Evolutionary conservation across 2,888 invertebrate genomes (phyloP), one percentile per base, ranked within the genome.

Genomic region (Scaptomyza flava): DNA sequence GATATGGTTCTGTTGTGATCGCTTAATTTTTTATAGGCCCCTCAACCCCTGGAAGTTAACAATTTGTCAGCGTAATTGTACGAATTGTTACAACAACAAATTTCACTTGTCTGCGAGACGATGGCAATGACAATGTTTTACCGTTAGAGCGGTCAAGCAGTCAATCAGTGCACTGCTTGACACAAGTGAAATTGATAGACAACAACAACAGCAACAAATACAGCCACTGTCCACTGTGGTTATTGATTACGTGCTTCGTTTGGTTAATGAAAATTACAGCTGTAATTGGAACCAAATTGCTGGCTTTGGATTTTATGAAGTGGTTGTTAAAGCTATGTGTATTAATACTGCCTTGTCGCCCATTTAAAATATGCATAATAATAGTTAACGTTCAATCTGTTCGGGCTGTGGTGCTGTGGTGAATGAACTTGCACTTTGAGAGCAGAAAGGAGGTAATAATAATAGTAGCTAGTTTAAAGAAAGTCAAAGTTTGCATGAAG

Each of bases 191-290:
- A 82, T 79, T 59, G 71, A 64, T 50, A 12, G 36, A 31, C 48
- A 31, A 20, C 9, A 38, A 38, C 38, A 38, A 38, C 0, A 14
- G 3, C 7, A 20, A 30, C 17, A 23, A 17, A 17, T 17, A 17
- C 17, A 43, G 23, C 41, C 70, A 48, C 53, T 60, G 62, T 54
- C 50, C 64, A 68, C 52, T 57, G 59, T 54, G 50, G 62, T 81
- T 73, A 85, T 79, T 64, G 88, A 87, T 85, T 87, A 82, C 82
- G 82, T 82, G 82, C 88, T 42, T 69, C 65, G 88, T 71, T 85
- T 81, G 69, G 61, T 58, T 69, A 85, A 82, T 76, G 72, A 50
- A 71, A 63, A 17, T 48, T 61, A 54, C 56, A 48, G 50, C 46
- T 36, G 70, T 83, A 86, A 86, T 81, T 83, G 86, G 42, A 52